Percentiles rank a stretch among this genome's conserved stretches.
These are phyloP conservation scores for Tyria jacobaeae DNA, from an alignment of 2,888 invertebrate species.

Conservation along the genomic window DNA sequence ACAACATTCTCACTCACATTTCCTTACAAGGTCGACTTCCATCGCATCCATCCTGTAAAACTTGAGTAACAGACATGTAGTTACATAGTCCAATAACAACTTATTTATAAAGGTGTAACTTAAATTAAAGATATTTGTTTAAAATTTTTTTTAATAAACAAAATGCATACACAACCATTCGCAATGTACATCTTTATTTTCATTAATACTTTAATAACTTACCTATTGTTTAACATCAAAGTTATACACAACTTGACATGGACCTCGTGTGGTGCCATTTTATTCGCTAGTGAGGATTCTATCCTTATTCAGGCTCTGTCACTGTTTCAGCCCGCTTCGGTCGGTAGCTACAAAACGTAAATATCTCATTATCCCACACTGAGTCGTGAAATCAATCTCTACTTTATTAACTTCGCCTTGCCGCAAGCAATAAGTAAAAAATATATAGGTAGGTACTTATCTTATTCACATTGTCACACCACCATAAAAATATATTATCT, in stretches of 20 bases:
- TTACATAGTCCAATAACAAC: slow-evolving; percentile 63
- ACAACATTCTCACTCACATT: slow-evolving; percentile 4
- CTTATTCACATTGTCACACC: slow-evolving; percentile 56
- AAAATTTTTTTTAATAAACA: slow-evolving; percentile 17
- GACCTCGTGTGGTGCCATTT: slow-evolving; percentile 57
- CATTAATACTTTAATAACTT: slow-evolving; percentile 63
- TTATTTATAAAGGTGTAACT: slow-evolving; percentile 32
- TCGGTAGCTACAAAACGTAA: slow-evolving; percentile 80
- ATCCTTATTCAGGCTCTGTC: slow-evolving; percentile 55
- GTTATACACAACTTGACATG: slow-evolving; percentile 56
- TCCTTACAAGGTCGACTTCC: neutral
- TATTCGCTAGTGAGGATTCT: slow-evolving; percentile 55
- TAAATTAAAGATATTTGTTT: slow-evolving; percentile 50
- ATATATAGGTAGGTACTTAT: slow-evolving; percentile 63
- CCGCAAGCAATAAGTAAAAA: slow-evolving; percentile 56
- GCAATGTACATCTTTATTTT: slow-evolving; percentile 51
- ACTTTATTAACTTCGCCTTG: slow-evolving; percentile 62
- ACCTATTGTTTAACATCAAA: slow-evolving; percentile 67
- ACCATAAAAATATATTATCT: slow-evolving; percentile 29
- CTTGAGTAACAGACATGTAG: slow-evolving; percentile 56
- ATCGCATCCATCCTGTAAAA: neutral
- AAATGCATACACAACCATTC: slow-evolving; percentile 51
- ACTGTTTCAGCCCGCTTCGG: slow-evolving; percentile 76
- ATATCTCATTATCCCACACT: slow-evolving; percentile 75
- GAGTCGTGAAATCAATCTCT: slow-evolving; percentile 51